phyloP scores from a whole-genome alignment of 2,113 vertebrate genomes.

The human (Homo sapiens) region GRCh38 chr5:11245501-11246000 shows the following conservation, averaged over 20 bases:
- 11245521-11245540: too few species aligned
- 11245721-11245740: background rate
- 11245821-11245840: background rate
- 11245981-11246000: background rate
- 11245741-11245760: background rate
- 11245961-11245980: background rate
- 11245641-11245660: background rate
- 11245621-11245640: too few species aligned
- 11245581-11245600: background rate
- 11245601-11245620: accelerated
- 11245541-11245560: background rate
- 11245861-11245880: background rate
- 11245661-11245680: background rate
- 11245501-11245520: background rate
- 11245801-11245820: accelerated
- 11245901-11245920: background rate
- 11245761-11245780: background rate
- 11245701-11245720: background rate
- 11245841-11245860: background rate
- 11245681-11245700: background rate
- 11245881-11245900: background rate
- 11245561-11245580: background rate
- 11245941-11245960: background rate
- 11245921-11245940: background rate
- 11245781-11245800: background rate